Conservation (phyloP, 1,140 invertebrate genomes). For the Vanessa atalanta region DNA sequence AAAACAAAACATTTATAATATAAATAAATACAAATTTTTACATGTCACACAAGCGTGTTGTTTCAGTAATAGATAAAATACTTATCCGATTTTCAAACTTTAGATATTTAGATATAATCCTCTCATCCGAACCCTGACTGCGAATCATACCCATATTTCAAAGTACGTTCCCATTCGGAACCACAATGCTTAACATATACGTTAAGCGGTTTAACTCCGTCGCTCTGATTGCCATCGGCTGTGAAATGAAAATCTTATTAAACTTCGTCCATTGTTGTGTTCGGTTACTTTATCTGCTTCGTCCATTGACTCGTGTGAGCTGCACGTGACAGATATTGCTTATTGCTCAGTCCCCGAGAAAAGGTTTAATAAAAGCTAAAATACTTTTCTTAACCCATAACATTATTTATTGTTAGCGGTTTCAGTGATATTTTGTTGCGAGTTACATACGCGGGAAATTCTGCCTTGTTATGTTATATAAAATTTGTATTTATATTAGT, state of each 20-base stretch:
- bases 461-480: neutral
- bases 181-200: slow-evolving; percentile 21
- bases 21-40: no score
- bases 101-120: no score
- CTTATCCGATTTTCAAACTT: no score
- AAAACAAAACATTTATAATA: no score
- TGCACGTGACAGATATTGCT: slow-evolving; percentile 29
- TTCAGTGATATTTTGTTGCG: slow-evolving; percentile 1
- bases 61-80: no score
- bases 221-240: slow-evolving; percentile 22
- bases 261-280: slow-evolving; percentile 29
- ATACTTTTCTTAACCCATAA: neutral
- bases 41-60: no score
- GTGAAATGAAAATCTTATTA: slow-evolving; percentile 32
- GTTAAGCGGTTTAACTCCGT: slow-evolving; percentile 26
- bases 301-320: slow-evolving; percentile 23
- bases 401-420: slow-evolving; percentile 3
- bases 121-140: no score
- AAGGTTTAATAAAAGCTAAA: slow-evolving; percentile 11
- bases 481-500: neutral
- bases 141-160: neutral
- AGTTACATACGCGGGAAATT: neutral
- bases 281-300: slow-evolving; percentile 9
- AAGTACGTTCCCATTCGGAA: neutral
- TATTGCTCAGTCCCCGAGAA: slow-evolving; percentile 16